These are phyloP conservation scores for Chionis minor DNA, from an alignment of 2,113 vertebrate species.

Conservation along the genomic window DNA sequence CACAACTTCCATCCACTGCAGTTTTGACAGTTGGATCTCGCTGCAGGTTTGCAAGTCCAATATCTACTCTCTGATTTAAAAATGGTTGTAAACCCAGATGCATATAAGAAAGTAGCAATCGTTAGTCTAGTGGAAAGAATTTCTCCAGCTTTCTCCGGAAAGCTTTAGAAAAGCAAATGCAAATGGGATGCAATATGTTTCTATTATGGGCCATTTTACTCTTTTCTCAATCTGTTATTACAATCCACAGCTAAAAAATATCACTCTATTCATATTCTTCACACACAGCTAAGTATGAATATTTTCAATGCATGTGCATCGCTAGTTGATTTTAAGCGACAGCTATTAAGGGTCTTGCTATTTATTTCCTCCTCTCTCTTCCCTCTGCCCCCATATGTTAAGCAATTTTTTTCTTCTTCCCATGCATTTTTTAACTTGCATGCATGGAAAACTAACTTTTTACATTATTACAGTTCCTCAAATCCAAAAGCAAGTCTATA, in stretches of 20 bases:
- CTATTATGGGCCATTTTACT: not conserved
- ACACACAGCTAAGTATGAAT: not conserved
- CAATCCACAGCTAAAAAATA: conserved; percentile 2
- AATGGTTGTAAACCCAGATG: not conserved
- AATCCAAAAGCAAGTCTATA: not conserved
- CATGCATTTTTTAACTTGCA: not conserved
- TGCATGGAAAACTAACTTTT: not conserved
- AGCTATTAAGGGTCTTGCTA: not conserved
- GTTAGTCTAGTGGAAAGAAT: not conserved
- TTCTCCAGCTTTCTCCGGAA: not conserved
- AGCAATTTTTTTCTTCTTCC: not conserved
- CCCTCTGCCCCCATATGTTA: not conserved
- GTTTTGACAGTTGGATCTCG: not conserved
- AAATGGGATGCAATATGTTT: not conserved
- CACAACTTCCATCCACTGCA: not conserved
- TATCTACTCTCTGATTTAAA: not conserved
- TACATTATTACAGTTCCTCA: not conserved
- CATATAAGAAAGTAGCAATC: not conserved
- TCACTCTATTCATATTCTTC: not conserved
- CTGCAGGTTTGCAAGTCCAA: not conserved
- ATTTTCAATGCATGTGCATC: not conserved
- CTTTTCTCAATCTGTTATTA: not conserved
- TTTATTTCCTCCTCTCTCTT: not conserved
- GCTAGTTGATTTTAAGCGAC: not conserved
- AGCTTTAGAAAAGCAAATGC: not conserved